Evolutionary conservation across 2,888 invertebrate genomes (phyloP), one percentile per base, ranked within the genome.

Genomic region (Pomacea canaliculata): DNA sequence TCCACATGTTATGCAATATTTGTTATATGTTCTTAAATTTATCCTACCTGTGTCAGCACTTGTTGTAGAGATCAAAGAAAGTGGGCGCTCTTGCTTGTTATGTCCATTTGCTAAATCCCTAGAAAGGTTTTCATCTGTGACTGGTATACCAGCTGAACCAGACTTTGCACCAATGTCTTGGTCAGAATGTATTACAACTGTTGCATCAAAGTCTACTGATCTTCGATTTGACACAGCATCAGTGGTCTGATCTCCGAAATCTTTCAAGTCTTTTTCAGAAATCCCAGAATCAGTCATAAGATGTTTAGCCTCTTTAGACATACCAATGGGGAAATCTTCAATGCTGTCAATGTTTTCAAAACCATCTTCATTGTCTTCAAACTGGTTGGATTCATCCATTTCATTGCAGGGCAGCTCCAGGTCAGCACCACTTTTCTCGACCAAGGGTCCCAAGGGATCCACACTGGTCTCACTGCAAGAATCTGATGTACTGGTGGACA

Each of bases 1-100:
- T 5, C 37, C 37, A 37, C 3, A 37, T 37, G 37, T 37, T 37
- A 37, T 37, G 37, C 37, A 37, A 37, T 37, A 37, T 5, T 37
- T 37, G 3, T 37, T 37, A 37, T 37, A 37, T 23, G 37, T 37
- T 37, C 51, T 56, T 10, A 56, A 56, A 56, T 56, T 56, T 13
- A 56, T 13, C 51, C 77, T 80, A 66, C 97, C 97, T n/a, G 95
- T 95, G 91, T 97, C 97, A 83, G 96, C 93, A 91, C 97, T 97
- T 51, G 88, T 96, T 16, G 89, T 86, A 8, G 91, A 90, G 63
- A 90, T 83, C 66, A 89, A 83, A 0, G 91, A 90, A 16, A 88
- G 78, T 12, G 90, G 90, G 66, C 90, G 82, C 71, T 90, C 89
- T 71, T 83, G 83, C 69, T 82, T 83, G 48, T 76, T 71, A 72